Evolutionary conservation across 2,797 vertebrate genomes (phyloP), one percentile per base, ranked within the genome.

Genomic region (Pterois miles): DNA sequence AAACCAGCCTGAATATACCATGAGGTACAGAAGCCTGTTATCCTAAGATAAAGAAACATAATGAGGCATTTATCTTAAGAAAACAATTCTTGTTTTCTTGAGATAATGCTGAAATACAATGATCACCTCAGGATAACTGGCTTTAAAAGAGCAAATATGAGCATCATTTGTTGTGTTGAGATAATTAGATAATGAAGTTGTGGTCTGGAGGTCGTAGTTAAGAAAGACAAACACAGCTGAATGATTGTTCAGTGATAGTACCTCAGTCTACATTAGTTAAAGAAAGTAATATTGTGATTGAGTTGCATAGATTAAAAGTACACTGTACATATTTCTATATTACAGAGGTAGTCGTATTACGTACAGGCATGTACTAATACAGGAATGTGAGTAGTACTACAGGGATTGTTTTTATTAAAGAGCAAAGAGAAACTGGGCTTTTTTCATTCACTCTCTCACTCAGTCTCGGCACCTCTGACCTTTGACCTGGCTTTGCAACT

Each of bases 41-140:
- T 65, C 65, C 11, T 20, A 8, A 75, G 72, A 75, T 60, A 81
- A 70, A 43, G 27, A 34, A 36, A 53, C 66, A 71, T 53, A 54
- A 75, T 43, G 65, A 74, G 46, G n/a, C 65, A 18, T 53, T 60
- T 65, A 70, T 53, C 40, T 78, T 13, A 31, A 58, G 43, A 38
- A 70, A 50, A 64, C 33, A 57, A 22, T 5, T 3, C 25, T 6
- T 74, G 38, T 70, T 60, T 58, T 57, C 50, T 58, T 29, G 8
- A 57, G 33, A 58, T 23, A 57, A 56, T 22, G 14, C 22, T 52
- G 27, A 43, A 43, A 70, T 53, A 8, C 34, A 54, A 31, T 22
- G 54, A 73, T 73, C 25, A 23, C 20, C 25, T 53, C 3, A 22
- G 33, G 74, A 54, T 64, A 54, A 46, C 31, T 29, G 31, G n/a